Conservation (phyloP, 2,113 vertebrate species). For the Chroicocephalus ridibundus region DNA sequence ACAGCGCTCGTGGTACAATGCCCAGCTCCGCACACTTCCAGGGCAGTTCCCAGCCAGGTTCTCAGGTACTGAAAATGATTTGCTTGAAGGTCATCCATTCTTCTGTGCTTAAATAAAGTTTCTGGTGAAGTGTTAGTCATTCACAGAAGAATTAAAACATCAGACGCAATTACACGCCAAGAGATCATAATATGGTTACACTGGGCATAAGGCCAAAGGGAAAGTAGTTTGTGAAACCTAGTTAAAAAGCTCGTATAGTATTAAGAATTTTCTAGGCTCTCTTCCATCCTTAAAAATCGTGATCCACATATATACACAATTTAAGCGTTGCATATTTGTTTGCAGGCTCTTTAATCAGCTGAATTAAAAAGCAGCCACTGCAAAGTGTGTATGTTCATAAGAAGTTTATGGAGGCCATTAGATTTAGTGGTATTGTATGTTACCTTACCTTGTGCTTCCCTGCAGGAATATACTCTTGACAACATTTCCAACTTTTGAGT, state of each 20-base stretch:
- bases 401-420: background rate
- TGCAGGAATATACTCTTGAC: background rate
- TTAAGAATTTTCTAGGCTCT: background rate
- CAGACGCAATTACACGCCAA: background rate
- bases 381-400: background rate
- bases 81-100: slow-evolving; percentile 36
- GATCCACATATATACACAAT: background rate
- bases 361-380: background rate
- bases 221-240: background rate
- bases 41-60: background rate
- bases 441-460: background rate
- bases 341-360: background rate
- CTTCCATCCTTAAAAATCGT: background rate
- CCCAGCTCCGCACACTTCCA: background rate
- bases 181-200: background rate
- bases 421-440: background rate
- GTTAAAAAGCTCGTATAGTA: background rate
- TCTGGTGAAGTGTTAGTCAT: slow-evolving; percentile 5
- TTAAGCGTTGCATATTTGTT: background rate
- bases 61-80: background rate
- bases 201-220: background rate
- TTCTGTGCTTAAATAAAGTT: slow-evolving; percentile 6
- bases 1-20: background rate
- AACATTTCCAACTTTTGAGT: slow-evolving; percentile 23
- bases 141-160: background rate